phyloP scores from a whole-genome alignment of 2,113 vertebrate genomes.

The Cariama cristata region DNA sequence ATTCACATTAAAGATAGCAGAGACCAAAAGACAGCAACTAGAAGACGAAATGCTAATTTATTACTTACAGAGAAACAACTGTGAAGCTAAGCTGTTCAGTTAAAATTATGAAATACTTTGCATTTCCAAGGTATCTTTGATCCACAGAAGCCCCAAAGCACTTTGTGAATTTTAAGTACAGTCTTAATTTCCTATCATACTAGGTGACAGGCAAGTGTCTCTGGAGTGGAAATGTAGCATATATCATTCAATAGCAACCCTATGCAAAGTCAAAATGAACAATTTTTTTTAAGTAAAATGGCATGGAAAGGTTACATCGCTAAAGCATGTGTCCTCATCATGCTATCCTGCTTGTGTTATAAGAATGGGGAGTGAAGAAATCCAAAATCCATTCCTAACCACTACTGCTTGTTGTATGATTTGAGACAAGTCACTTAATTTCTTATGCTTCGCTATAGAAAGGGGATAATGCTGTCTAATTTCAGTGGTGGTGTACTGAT shows the following conservation, averaged over 20 bases:
- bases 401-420: background rate
- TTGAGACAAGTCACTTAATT: background rate
- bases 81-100: constrained; percentile 66
- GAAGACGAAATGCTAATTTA: constrained; percentile 77
- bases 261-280: background rate
- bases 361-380: background rate
- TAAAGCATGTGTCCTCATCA: background rate
- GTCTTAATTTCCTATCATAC: background rate
- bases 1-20: constrained; percentile 80
- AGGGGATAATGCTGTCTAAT: background rate
- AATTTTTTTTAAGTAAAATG: background rate
- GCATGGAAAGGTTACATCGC: background rate
- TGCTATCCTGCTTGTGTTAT: background rate
- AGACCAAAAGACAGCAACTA: constrained; percentile 62
- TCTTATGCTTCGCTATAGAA: background rate
- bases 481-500: background rate
- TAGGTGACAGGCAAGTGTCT: background rate
- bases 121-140: constrained; percentile 51
- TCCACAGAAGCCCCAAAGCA: background rate
- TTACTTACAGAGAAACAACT: constrained; percentile 75
- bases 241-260: background rate
- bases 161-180: background rate
- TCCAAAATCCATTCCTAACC: background rate
- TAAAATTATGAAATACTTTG: constrained; percentile 68
- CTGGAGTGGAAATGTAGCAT: background rate